These are phyloP conservation scores for Chloroceryle amazona DNA, from an alignment of 2,797 vertebrate species.

Conservation along the genomic window DNA sequence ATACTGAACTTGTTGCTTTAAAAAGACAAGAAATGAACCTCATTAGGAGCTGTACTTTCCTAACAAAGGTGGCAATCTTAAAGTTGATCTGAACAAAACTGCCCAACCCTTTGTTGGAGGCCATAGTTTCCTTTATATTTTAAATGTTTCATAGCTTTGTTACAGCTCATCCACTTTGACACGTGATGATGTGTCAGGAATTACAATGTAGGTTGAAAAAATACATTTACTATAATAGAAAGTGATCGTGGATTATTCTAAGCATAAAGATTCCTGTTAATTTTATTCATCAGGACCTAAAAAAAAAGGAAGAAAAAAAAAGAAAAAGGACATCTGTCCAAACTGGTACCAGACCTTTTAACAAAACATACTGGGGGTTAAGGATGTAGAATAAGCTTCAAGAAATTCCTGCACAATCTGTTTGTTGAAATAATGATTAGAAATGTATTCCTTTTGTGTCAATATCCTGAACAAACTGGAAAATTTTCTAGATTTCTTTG, in stretches of 20 bases:
- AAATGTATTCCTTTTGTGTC: not conserved
- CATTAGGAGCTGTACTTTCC: not conserved
- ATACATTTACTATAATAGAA: not conserved
- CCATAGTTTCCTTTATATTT: not conserved
- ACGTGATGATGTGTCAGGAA: not conserved
- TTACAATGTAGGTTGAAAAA: not conserved
- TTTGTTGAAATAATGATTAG: not conserved
- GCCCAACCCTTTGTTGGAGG: not conserved
- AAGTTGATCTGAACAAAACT: not conserved
- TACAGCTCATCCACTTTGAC: not conserved
- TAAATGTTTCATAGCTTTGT: not conserved
- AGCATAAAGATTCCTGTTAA: not conserved
- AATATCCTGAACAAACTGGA: not conserved
- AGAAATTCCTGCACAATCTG: not conserved
- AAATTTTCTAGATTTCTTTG: not conserved
- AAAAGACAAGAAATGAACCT: not conserved
- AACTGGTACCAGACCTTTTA: not conserved
- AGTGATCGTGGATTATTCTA: not conserved
- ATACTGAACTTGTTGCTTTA: not conserved
- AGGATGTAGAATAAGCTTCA: not conserved
- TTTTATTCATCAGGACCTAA: not conserved
- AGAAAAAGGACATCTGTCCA: not conserved
- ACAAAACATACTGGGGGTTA: not conserved
- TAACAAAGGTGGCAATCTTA: rapidly evolving
- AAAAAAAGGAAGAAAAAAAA: not conserved